Conservation (phyloP, 2,113 vertebrate genomes). For the Pionites leucogaster region DNA sequence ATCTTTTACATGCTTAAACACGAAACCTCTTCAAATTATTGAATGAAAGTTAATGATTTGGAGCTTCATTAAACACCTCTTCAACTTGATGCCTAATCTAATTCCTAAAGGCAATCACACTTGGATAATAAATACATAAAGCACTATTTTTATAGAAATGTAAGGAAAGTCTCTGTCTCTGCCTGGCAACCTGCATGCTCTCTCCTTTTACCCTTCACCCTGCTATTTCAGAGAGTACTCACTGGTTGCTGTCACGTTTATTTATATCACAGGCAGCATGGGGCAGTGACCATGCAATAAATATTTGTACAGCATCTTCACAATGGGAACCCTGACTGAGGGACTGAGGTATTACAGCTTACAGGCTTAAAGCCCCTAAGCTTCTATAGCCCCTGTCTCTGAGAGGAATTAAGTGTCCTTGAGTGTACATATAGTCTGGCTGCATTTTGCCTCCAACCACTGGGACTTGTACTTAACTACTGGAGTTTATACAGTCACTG, state of each 20-base stretch:
- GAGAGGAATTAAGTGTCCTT: neutral
- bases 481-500: neutral
- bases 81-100: neutral
- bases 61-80: neutral
- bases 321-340: neutral
- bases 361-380: neutral
- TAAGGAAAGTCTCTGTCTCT: neutral
- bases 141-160: neutral
- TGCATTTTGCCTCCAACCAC: neutral
- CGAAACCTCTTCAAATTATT: neutral
- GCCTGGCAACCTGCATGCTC: neutral
- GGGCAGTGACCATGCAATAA: neutral
- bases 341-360: neutral
- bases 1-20: neutral
- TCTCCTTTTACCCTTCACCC: neutral
- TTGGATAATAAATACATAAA: neutral
- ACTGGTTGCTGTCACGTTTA: neutral
- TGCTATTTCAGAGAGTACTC: neutral
- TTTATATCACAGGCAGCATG: neutral
- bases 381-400: neutral
- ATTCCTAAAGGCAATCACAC: neutral
- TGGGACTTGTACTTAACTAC: neutral
- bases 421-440: neutral
- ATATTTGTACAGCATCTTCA: neutral
- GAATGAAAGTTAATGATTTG: neutral